Conservation (phyloP, 2,888 invertebrate genomes). For the Atrina japonica region DNA sequence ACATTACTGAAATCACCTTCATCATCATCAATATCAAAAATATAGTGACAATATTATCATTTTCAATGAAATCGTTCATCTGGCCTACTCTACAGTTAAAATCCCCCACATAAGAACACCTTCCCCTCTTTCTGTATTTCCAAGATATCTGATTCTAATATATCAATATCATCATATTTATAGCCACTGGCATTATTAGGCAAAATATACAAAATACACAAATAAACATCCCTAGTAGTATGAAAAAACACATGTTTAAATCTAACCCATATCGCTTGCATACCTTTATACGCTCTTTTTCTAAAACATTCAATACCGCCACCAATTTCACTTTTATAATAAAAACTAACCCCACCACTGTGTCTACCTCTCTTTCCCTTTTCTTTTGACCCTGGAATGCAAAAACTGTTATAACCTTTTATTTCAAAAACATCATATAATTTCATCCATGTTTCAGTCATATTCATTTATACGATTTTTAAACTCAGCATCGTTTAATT, state of each 20-base stretch:
- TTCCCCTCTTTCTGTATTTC: no score
- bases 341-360: conserved; percentile 1
- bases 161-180: not conserved
- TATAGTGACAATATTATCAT: no score
- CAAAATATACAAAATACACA: conserved; percentile 6
- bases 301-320: not conserved
- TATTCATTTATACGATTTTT: not conserved
- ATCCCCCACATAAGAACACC: no score
- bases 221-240: not conserved
- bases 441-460: conserved; percentile 6
- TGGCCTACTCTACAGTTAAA: no score
- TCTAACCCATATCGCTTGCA: not conserved
- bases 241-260: not conserved
- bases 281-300: not conserved
- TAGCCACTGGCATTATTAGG: not conserved
- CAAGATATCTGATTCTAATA: no score
- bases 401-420: no score
- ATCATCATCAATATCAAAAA: no score
- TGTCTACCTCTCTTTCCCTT: no score
- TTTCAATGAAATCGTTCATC: no score
- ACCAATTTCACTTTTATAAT: not conserved
- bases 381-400: no score
- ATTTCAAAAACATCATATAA: not conserved
- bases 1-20: no score
- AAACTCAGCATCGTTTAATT: not conserved